Evolutionary conservation across 2,797 vertebrate species (phyloP), one percentile per base, ranked within the genome.

Genomic region (Chromis chromis): DNA sequence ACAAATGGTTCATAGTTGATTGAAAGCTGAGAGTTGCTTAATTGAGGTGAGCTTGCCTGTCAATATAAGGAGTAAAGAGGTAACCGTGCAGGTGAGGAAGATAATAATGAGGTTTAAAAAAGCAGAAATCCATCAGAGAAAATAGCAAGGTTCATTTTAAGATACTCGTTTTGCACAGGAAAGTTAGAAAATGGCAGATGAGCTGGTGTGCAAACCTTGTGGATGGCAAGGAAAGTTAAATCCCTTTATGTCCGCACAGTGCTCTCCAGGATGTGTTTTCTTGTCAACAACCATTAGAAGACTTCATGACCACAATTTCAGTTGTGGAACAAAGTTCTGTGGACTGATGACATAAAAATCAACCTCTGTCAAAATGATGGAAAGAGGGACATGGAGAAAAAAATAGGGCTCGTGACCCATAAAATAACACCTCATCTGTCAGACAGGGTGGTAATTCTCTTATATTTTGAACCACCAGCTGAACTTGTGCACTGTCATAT

Each of bases 401-500:
- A 48, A 57, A 24, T 36, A 21, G 16, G 16, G 24, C 46, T 28
- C 1, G 6, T 27, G 52, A 28, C 13, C 54, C 44, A 6, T n/a
- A 25, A 21, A 27, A 57, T 57, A 67, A 57, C 44, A 21, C 17
- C 42, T 67, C 65, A 49, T 67, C 65, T 57, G 31, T 57, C 65
- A 48, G 49, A 24, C 6, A 31, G 2, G 0, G 36, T 55, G 14
- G 55, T 49, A 63, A 66, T 64, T 52, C 6, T 59, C 48, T 64
- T 58, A 33, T 59, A 48, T 49, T 46, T n/a, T 49, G 24, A 5
- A 22, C 55, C 27, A 50, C 22, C 57, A 72, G 63, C 42, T 66
- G 49, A 62, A 44, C 56, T 49, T 6, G 55, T 56, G 17, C 10
- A 3, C 44, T n/a, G 61, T 44, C 53, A 56, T 65, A 52, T 52